Base-by-base conservation (phyloP, 1,140 invertebrate genomes). In the Trachymyrmex septentrionalis region DNA sequence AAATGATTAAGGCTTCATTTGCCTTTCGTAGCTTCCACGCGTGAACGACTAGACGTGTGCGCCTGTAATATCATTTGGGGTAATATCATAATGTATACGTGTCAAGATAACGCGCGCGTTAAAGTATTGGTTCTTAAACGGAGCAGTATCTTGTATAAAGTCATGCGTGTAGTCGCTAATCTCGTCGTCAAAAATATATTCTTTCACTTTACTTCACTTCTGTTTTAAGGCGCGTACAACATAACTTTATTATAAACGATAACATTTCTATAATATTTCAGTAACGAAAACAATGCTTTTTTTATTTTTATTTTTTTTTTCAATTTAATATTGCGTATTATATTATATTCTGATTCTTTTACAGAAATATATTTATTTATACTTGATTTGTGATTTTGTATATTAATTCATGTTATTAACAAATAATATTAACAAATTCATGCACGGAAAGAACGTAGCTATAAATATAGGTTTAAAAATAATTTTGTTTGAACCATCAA, bases 1-100 rank as follows among this genome's bases (percentile, higher is more conserved):
- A 55, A 44, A 55, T 78, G 44, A 66, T 67, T 80, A 38, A 69
- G 30, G 30, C 64, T 81, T 81, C 21, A n/a, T 34, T n/a, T 34
- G 9, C 53, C 34, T 34, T 78, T 30, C 38, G 24, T 48, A 66
- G 1, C 44, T 66, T 53, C 19, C 21, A 21, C 14, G 14, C 44
- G 19, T 44, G n/a, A 67, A 53, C 50, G 2, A 48, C 3, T 67
- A 69, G 10, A 71, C 6, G 16, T 44, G 9, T 55, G 30, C 5
- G 53, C 16, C 27, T 12, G n/a, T 82, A 66, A 48, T 12, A 72
- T 82, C 5, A 72, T 59, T 73, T 73, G 19, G 12, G 27, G 5
- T n/a, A n/a, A n/a, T n/a, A n/a, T 19, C 3, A 19, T 14, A 57
- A 55, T 64, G n/a, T 12, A 9, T 77, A 44, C 12, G 27, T 55